A percentile compares a stretch with the other conserved stretches of the same genome.
Conservation (phyloP, 92 coral and sea anemone genomes). For the Ricordea florida region DNA sequence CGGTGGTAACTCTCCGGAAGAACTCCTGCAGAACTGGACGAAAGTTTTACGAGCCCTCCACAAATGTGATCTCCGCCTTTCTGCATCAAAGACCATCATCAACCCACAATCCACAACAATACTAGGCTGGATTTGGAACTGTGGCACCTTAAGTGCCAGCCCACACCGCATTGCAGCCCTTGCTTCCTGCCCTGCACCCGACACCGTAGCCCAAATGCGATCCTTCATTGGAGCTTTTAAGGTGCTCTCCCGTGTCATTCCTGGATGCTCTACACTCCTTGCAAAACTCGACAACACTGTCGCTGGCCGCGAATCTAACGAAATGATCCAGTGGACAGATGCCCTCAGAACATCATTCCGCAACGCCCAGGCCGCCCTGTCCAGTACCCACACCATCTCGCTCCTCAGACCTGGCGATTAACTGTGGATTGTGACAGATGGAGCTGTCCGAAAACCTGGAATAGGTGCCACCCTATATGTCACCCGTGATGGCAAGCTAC, state of each 20-base stretch:
- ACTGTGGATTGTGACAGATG: constrained; percentile 53
- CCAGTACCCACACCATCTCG: constrained; percentile 30
- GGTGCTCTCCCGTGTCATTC: constrained; percentile 60
- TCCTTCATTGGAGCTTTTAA: constrained; percentile 58
- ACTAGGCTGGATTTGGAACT: constrained; percentile 48
- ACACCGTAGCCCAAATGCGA: constrained; percentile 40
- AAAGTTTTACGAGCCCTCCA: constrained; percentile 40
- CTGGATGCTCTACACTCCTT: constrained; percentile 53
- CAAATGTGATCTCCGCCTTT: constrained; percentile 45
- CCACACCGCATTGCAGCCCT: constrained; percentile 62
- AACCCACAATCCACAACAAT: constrained; percentile 42
- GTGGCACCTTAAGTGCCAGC: constrained; percentile 43
- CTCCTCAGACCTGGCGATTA: constrained; percentile 52
- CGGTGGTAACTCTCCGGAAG: constrained; percentile 28
- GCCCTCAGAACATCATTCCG: constrained; percentile 47
- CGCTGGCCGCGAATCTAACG: constrained; percentile 53
- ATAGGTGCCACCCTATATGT: constrained; percentile 60
- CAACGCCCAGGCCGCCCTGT: constrained; percentile 49
- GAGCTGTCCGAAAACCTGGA: constrained; percentile 40
- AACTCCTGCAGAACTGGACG: constrained; percentile 47
- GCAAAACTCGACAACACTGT: constrained; percentile 51
- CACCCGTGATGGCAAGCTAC: constrained; percentile 25
- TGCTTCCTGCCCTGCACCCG: constrained; percentile 43
- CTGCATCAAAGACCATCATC: constrained; percentile 50
- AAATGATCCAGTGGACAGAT: constrained; percentile 45